phyloP scores from a whole-genome alignment of 1,140 invertebrate genomes.

The Pomacea maculata region DNA sequence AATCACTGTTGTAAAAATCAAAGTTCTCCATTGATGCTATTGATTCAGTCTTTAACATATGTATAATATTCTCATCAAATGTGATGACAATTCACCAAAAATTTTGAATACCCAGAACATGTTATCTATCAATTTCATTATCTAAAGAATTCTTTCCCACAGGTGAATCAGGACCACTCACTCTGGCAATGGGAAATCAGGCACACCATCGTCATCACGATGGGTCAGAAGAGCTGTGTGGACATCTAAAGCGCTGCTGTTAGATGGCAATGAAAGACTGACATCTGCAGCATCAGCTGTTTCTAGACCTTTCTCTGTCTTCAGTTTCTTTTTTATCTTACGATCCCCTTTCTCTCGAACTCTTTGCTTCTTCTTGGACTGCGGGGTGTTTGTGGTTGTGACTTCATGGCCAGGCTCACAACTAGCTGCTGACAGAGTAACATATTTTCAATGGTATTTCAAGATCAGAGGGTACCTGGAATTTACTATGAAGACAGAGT shows the following conservation, averaged over 20 bases:
- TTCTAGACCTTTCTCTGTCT: slow-evolving; percentile 32
- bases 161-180: slow-evolving; percentile 26
- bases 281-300: slow-evolving; percentile 27
- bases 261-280: slow-evolving; percentile 11
- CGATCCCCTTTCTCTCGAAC: slow-evolving; percentile 37
- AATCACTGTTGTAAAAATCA: too few relatives aligned
- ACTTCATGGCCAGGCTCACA: slow-evolving; percentile 9
- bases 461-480: too few relatives aligned
- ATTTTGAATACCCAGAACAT: not conserved
- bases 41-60: too few relatives aligned
- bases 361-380: slow-evolving; percentile 29
- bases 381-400: slow-evolving; percentile 7
- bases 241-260: slow-evolving; percentile 33
- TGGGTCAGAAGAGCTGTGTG: slow-evolving; percentile 31
- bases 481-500: too few relatives aligned
- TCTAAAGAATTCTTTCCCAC: not conserved
- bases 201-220: slow-evolving; percentile 28
- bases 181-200: slow-evolving; percentile 42
- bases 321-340: slow-evolving; percentile 41
- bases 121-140: not conserved
- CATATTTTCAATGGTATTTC: too few relatives aligned
- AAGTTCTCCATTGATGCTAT: too few relatives aligned
- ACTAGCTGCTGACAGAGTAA: not conserved
- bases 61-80: not conserved
- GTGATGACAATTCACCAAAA: not conserved